Conservation (phyloP, 2,797 vertebrate species). For the Leontopithecus rosalia region DNA sequence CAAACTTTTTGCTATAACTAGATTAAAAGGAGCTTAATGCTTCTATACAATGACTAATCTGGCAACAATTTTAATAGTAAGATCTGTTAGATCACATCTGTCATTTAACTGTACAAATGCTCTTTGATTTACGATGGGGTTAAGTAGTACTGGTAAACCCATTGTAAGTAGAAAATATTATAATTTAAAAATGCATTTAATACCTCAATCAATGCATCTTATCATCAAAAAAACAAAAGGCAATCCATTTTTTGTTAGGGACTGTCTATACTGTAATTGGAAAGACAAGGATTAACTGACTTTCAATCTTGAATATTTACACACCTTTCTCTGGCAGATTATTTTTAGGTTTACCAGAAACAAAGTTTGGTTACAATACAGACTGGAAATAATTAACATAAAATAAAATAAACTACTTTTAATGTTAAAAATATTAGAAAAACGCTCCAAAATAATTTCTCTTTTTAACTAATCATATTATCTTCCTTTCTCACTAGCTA, state of each 20-base stretch:
- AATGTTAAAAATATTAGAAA: neutral
- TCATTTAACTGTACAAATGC: neutral
- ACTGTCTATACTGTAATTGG: neutral
- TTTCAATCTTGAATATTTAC: neutral
- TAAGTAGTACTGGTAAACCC: neutral
- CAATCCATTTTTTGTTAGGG: neutral
- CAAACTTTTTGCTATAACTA: neutral
- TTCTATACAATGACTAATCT: neutral
- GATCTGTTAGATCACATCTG: accelerated
- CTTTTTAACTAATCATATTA: neutral
- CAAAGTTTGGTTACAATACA: neutral
- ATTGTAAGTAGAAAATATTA: neutral
- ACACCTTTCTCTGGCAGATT: neutral
- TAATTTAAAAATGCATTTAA: neutral
- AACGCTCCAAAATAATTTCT: neutral
- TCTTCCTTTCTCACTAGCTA: neutral
- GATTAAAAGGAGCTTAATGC: neutral
- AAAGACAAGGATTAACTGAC: neutral
- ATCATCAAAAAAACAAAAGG: neutral
- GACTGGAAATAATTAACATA: neutral
- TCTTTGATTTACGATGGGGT: neutral
- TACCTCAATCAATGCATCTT: neutral
- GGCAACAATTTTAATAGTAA: neutral
- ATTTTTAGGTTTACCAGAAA: neutral
- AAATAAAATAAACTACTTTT: neutral